Conservation (phyloP, 2,888 invertebrate genomes). For the Dugesia japonica region DNA sequence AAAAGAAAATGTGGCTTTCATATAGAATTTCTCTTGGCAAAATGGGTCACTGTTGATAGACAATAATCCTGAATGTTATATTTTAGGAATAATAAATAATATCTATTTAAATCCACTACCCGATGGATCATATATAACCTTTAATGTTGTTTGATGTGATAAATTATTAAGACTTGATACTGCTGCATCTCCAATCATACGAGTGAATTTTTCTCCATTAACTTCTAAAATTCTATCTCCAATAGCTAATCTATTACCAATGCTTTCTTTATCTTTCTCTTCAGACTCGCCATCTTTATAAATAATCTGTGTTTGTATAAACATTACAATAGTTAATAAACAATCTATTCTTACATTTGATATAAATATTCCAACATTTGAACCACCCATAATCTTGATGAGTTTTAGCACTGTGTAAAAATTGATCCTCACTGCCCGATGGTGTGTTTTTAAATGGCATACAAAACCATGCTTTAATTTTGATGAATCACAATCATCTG, state of each 20-base stretch:
- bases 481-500: neutral
- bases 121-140: neutral
- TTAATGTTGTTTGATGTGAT: neutral
- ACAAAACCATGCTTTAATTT: neutral
- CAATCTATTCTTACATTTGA: neutral
- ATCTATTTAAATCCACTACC: too few relatives aligned
- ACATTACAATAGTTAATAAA: neutral
- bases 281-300: neutral
- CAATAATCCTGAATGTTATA: neutral
- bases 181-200: neutral
- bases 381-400: neutral
- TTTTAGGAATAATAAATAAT: too few relatives aligned
- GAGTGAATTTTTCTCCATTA: neutral
- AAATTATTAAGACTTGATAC: neutral
- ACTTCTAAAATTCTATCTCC: neutral
- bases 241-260: conserved; percentile 3
- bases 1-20: neutral
- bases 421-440: neutral
- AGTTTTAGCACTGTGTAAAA: neutral
- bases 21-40: conserved; percentile 3
- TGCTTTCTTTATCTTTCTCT: neutral
- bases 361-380: conserved; percentile 12
- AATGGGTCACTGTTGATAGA: neutral
- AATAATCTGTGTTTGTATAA: neutral
- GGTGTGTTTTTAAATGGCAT: neutral